Evolutionary conservation across 2,888 invertebrate species (phyloP).

Genomic region (Xanthia icteritia): DNA sequence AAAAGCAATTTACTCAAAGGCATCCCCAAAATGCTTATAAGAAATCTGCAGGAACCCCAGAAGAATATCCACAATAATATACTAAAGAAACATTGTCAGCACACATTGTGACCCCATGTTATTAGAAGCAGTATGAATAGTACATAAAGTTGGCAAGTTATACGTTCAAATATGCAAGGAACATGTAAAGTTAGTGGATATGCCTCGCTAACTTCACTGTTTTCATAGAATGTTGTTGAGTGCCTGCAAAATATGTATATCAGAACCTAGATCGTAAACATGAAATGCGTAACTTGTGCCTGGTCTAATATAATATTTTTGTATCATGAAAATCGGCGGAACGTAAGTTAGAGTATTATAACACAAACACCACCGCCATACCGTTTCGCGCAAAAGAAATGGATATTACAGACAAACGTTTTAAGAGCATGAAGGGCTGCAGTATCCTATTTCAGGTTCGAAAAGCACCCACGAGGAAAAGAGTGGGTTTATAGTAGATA

Average conservation of each 20-base stretch:
- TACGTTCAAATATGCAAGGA: slow-evolving; percentile 46
- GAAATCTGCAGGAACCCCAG: background rate
- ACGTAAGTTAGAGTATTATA: background rate
- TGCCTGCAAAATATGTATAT: background rate
- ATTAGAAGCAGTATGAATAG: slow-evolving; percentile 41
- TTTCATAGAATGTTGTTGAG: slow-evolving; percentile 16
- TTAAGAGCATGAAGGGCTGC: background rate
- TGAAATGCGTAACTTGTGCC: background rate
- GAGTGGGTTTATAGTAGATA: background rate
- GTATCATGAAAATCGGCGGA: background rate
- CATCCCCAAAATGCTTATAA: slow-evolving; percentile 5
- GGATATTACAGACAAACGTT: background rate
- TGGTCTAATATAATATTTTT: background rate
- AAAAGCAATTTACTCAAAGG: background rate
- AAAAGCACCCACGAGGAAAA: background rate
- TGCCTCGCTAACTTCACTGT: slow-evolving; percentile 12
- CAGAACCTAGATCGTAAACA: background rate
- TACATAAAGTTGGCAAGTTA: slow-evolving; percentile 46
- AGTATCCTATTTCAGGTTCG: background rate
- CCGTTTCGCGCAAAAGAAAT: background rate
- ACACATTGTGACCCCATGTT: slow-evolving; percentile 6
- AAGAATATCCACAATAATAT: slow-evolving; percentile 11
- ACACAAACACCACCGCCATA: background rate
- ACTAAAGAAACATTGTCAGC: slow-evolving; percentile 26
- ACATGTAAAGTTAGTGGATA: slow-evolving; percentile 34